phyloP scores from a whole-genome alignment of 2,888 invertebrate species.

The Drosophila pseudotakahashii region DNA sequence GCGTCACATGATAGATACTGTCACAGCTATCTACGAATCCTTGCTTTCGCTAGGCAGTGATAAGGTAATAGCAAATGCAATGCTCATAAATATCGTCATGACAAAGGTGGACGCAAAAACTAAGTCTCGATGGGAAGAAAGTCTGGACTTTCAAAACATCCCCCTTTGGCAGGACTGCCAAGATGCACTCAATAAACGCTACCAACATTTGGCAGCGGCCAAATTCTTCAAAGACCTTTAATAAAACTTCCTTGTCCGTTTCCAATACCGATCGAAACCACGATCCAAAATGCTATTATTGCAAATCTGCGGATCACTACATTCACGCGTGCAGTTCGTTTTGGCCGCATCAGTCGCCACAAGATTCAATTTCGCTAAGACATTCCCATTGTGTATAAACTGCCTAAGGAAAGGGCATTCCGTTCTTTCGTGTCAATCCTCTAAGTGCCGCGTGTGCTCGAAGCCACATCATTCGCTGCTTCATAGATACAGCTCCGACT shows the following conservation, averaged over 20 bases:
- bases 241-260: not conserved
- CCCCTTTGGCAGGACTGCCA: not conserved
- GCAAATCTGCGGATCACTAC: not conserved
- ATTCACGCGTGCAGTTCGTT: not conserved
- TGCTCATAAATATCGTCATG: not conserved
- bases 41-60: not conserved
- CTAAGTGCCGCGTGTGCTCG: no score
- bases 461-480: no score
- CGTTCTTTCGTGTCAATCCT: no score
- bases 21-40: not conserved
- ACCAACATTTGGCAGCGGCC: not conserved
- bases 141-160: not conserved
- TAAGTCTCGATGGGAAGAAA: not conserved
- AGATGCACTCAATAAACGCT: slow-evolving; percentile 2
- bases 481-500: no score
- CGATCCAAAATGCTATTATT: not conserved
- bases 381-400: no score
- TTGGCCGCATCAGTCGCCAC: no score
- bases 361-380: no score
- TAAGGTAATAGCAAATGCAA: not conserved
- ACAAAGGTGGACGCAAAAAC: not conserved
- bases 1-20: not conserved
- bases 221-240: no score
- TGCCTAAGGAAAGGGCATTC: no score
- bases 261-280: not conserved